Evolutionary conservation across 2,113 vertebrate species (phyloP), one percentile per base, ranked within the genome.

Genomic region (Thinocorus orbignyianus): DNA sequence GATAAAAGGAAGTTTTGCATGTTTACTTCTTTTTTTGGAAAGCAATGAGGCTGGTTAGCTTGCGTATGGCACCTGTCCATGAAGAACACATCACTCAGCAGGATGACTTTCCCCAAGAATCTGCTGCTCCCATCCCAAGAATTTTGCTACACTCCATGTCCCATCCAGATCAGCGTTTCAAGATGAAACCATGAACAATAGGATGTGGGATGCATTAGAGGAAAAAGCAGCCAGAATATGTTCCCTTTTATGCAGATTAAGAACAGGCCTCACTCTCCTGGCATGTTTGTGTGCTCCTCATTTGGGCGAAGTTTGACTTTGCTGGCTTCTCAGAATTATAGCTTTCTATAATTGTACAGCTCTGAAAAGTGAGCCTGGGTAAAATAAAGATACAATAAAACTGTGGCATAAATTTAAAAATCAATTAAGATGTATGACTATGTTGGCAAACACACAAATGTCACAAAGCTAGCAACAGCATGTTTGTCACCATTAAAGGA

Each of bases 381-480:
- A 93, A 57, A 90, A 93, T 81, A 68, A 90, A 91, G 37, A 51
- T 65, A 52, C 44, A 81, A 87, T 79, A 90, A 90, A 94, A 86
- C 30, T 41, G 64, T 71, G 79, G 76, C 25, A 64, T 84, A 69
- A 52, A 78, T 79, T 81, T 86, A 80, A 87, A 90, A 83, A 90
- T 81, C n/a, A 80, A 28, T 94, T 86, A 68, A 73, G 66, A 70
- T 5, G 7, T 35, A 83, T 85, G 87, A 66, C 11, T 55, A 30
- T 35, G 25, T 62, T 93, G 84, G 76, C 76, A 96, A 95, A 71
- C 42, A 65, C 14, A 87, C 25, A 88, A 65, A 58, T 72, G 68
- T 57, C 60, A 81, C 62, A 62, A 69, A 92, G 35, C 33, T 68
- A 91, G 55, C 65, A 88, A 79, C 30, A 57, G 52, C 57, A 25